Conservation (phyloP, 2,888 invertebrate species). For the Philopedon plagiatum region DNA sequence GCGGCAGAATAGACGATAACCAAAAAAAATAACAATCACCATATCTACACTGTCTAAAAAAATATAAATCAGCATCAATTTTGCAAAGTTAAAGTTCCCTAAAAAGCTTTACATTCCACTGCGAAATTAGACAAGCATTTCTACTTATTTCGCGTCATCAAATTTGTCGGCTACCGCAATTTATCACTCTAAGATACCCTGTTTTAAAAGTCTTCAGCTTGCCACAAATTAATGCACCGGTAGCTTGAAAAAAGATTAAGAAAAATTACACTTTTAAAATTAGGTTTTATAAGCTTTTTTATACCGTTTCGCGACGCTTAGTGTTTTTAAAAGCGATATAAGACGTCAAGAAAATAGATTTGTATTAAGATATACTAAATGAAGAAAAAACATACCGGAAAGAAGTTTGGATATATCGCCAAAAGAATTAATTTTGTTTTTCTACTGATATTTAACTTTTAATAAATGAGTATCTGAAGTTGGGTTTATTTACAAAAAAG, state of each 20-base stretch:
- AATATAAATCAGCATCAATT: not conserved
- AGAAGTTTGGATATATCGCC: too few relatives aligned
- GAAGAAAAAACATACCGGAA: too few relatives aligned
- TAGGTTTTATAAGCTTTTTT: constrained; percentile 5
- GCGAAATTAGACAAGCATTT: not conserved
- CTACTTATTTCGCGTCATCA: constrained; percentile 20
- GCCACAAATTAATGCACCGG: constrained; percentile 16
- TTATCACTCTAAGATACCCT: constrained; percentile 8
- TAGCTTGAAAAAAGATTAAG: not conserved
- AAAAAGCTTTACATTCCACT: constrained; percentile 1
- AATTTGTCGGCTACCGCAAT: constrained; percentile 21
- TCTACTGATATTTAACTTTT: too few relatives aligned
- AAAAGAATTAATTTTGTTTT: too few relatives aligned
- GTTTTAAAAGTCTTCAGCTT: constrained; percentile 4
- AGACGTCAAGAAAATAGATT: too few relatives aligned
- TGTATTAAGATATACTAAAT: too few relatives aligned
- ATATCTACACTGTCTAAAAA: too few relatives aligned
- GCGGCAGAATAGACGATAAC: too few relatives aligned
- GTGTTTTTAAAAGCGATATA: not conserved
- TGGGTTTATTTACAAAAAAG: too few relatives aligned
- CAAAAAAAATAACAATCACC: too few relatives aligned
- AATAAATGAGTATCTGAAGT: too few relatives aligned
- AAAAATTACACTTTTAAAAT: constrained; percentile 18
- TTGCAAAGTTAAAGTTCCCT: not conserved
- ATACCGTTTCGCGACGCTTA: not conserved